A percentile compares a stretch with the other conserved stretches of the same genome.
These are phyloP conservation scores for Amblyjoppa proteus DNA, from an alignment of 2,888 invertebrate genomes.

Conservation along the genomic window DNA sequence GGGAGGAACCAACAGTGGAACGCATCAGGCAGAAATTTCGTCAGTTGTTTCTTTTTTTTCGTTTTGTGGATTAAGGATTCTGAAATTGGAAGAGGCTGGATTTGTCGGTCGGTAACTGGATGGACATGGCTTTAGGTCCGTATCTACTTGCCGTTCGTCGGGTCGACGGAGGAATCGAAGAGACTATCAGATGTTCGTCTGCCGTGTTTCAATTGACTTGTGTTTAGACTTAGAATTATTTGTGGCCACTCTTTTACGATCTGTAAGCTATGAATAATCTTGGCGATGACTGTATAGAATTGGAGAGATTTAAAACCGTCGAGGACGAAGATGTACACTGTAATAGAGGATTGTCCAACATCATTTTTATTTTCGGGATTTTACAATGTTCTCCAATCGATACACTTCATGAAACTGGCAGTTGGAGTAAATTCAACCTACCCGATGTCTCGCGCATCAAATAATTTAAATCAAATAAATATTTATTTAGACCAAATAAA, in stretches of 20 bases:
- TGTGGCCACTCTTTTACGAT: background rate
- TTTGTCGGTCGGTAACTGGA: background rate
- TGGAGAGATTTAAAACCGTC: background rate
- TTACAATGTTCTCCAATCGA: background rate
- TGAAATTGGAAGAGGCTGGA: constrained; percentile 23
- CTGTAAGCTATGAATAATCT: background rate
- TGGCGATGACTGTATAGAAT: background rate
- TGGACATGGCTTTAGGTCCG: background rate
- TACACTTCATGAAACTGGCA: background rate
- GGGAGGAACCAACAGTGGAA: background rate
- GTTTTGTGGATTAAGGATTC: constrained; percentile 25
- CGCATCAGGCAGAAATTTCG: constrained; percentile 46
- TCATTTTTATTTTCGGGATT: background rate
- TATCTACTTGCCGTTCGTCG: background rate
- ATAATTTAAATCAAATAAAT: too few species aligned
- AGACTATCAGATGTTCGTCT: background rate
- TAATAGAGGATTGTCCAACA: background rate
- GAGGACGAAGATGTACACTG: background rate
- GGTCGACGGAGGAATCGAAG: background rate
- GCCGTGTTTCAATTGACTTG: background rate
- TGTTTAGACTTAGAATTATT: background rate
- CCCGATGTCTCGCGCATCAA: too few species aligned
- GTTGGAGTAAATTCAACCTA: too few species aligned
- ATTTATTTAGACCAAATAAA: too few species aligned
- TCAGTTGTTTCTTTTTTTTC: constrained; percentile 49